phyloP scores from a whole-genome alignment of 2,888 invertebrate species.

The Trisateles emortualis region DNA sequence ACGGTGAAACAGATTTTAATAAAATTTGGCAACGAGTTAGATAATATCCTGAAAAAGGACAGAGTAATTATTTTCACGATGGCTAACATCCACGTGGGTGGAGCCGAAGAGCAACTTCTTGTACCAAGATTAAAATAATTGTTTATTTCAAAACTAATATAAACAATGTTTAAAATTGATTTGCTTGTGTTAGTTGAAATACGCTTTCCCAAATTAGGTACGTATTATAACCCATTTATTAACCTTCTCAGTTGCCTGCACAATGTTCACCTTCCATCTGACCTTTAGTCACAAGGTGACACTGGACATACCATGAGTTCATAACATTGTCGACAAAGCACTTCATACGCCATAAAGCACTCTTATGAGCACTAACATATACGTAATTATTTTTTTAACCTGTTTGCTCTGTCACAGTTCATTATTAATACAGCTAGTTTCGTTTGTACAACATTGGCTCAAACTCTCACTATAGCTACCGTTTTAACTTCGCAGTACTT shows the following conservation, averaged over 20 bases:
- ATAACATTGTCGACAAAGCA: slow-evolving; percentile 49
- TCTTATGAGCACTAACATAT: neutral
- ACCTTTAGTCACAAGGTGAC: slow-evolving; percentile 30
- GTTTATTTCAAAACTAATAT: no score
- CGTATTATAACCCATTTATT: neutral
- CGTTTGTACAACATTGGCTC: neutral
- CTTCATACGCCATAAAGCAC: slow-evolving; percentile 29
- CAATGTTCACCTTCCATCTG: slow-evolving; percentile 1
- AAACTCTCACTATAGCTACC: no score
- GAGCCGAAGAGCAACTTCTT: no score
- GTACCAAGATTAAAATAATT: no score
- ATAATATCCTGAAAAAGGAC: no score
- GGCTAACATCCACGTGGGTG: no score
- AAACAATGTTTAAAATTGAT: no score
- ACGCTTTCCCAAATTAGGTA: neutral
- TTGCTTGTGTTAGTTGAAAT: no score
- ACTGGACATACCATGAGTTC: slow-evolving; percentile 27
- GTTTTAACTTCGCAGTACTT: no score
- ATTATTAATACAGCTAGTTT: neutral
- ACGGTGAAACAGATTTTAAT: no score
- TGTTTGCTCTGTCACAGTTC: slow-evolving; percentile 18
- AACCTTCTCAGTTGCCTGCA: slow-evolving; percentile 10
- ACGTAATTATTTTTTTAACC: slow-evolving; percentile 37
- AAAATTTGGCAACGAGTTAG: no score
- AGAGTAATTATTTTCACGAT: no score